Evolutionary conservation across 2,888 invertebrate species (phyloP).

Genomic region (Atherix ibis): DNA sequence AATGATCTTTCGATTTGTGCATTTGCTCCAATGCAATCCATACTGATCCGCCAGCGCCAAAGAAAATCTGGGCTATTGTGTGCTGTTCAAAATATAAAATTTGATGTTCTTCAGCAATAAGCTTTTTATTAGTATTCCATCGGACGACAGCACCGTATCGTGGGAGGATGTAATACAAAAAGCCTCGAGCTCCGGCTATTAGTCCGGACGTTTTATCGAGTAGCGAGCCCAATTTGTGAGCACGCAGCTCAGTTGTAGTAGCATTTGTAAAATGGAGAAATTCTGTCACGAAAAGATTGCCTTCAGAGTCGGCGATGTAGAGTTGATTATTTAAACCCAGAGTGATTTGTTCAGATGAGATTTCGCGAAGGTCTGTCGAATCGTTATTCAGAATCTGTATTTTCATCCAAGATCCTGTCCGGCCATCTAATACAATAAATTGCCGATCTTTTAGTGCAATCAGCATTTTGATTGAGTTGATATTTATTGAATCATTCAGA

Average conservation of each 20-base stretch:
- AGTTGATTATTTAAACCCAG: slow-evolving; percentile 8
- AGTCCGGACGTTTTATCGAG: slow-evolving; percentile 11
- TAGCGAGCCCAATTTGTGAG: slow-evolving; percentile 11
- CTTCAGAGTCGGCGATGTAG: slow-evolving; percentile 7
- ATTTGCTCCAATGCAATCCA: slow-evolving; percentile 11
- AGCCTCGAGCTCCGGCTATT: slow-evolving; percentile 11
- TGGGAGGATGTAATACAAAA: slow-evolving; percentile 13
- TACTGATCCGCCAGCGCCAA: slow-evolving; percentile 13
- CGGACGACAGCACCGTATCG: slow-evolving; percentile 13
- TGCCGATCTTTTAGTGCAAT: too few relatives aligned
- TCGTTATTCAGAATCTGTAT: too few relatives aligned
- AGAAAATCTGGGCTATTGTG: slow-evolving; percentile 13
- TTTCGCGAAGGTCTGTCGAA: too few relatives aligned
- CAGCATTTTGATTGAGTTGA: too few relatives aligned
- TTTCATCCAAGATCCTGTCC: too few relatives aligned
- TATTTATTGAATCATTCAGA: too few relatives aligned
- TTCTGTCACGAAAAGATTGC: slow-evolving; percentile 8
- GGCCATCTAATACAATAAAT: too few relatives aligned
- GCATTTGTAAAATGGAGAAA: slow-evolving; percentile 1
- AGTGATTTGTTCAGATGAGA: too few relatives aligned
- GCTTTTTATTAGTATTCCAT: slow-evolving; percentile 12
- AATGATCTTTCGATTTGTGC: slow-evolving; percentile 4
- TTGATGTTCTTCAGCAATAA: slow-evolving; percentile 15
- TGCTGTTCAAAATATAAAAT: slow-evolving; percentile 11
- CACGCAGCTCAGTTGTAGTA: too few relatives aligned